Evolutionary conservation across 2,113 vertebrate species (phyloP), one percentile per base, ranked within the genome.

Genomic region (Anolis sagrei): DNA sequence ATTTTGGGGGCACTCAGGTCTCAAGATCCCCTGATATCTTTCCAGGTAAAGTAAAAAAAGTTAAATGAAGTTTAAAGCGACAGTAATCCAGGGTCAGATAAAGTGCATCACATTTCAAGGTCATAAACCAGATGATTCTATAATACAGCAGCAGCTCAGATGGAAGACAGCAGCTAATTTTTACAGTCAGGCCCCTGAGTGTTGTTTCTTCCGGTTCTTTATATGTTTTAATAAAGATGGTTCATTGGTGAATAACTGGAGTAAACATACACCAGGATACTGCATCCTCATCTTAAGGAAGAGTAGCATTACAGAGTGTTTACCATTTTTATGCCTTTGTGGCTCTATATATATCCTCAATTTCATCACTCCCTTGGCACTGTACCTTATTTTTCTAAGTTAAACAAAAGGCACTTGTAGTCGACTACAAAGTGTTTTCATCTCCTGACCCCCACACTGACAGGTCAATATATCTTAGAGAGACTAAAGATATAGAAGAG

Each of bases 391-490:
- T 94, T 48, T 95, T 95, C 93, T 1, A 21, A 92, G 89, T 95
- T 93, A 94, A 96, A 94, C 92, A 95, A 96, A 95, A 91, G 58
- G 82, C 79, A 89, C 14, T 89, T 85, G 84, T 51, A 91, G 92
- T 90, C 89, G 94, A 92, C 85, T 93, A 95, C 87, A 89, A 91
- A 93, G 80, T 88, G 88, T 90, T 92, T n/a, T 93, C 93, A 88
- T 95, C 88, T 94, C 86, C 90, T 93, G 94, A 96, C 93, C 94
- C 90, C 90, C 73, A 14, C 68, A 85, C 44, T 95, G 93, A 95
- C 92, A 96, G 91, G 92, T 94, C 93, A 92, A 95, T 95, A 92
- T 92, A 95, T 96, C 95, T 93, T 92, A 91, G 87, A 95, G 86
- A 86, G 91, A 94, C 95, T 95, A 93, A 96, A 96, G 90, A 95